Percentiles rank a stretch among this genome's conserved stretches.
phyloP scores from a whole-genome alignment of 2,888 invertebrate genomes.

The Epicampocera succincta region DNA sequence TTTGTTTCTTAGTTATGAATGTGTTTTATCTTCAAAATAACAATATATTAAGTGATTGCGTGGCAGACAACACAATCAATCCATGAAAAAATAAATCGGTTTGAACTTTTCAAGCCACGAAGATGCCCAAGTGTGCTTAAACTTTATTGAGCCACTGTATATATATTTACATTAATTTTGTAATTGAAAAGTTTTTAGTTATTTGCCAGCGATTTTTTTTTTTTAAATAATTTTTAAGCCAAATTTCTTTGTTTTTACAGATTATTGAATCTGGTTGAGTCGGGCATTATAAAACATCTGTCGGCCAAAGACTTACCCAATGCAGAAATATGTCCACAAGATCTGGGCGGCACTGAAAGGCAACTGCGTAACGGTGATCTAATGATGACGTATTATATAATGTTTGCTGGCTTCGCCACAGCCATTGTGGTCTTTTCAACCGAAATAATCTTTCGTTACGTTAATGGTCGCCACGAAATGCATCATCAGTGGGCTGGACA shows the following conservation, averaged over 20 bases:
- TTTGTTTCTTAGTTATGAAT: too few species aligned
- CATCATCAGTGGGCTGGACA: conserved; percentile 74
- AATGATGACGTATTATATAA: conserved; percentile 90
- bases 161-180: too few species aligned
- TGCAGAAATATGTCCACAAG: conserved; percentile 90
- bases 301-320: conserved; percentile 86
- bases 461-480: conserved; percentile 74
- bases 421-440: conserved; percentile 85
- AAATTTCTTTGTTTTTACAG: conserved; percentile 81
- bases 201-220: too few species aligned
- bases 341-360: conserved; percentile 90
- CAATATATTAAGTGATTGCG: too few species aligned
- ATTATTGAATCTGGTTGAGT: conserved; percentile 86
- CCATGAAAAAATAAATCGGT: too few species aligned
- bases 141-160: too few species aligned
- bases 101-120: too few species aligned
- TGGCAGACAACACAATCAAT: too few species aligned
- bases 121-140: too few species aligned
- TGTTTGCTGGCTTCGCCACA: conserved; percentile 86
- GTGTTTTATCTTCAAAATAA: too few species aligned
- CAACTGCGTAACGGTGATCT: conserved; percentile 89
- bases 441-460: conserved; percentile 83
- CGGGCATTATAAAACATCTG: conserved; percentile 88
- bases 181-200: too few species aligned
- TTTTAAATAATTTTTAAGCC: too few species aligned